phyloP scores from a whole-genome alignment of 1,140 invertebrate genomes.

The Choristoneura fumiferana region DNA sequence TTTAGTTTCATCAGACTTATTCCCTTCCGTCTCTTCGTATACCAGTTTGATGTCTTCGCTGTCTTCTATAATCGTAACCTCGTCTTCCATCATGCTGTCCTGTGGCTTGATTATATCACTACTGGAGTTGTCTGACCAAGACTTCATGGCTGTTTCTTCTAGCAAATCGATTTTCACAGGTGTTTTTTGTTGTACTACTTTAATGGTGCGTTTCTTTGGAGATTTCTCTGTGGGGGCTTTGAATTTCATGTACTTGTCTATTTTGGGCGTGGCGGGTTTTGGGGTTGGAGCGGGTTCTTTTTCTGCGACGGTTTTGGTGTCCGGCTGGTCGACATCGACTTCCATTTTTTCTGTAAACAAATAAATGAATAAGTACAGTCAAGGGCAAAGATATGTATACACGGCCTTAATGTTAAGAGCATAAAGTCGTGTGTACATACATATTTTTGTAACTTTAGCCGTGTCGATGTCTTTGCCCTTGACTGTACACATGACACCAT shows the following conservation, averaged over 20 bases:
- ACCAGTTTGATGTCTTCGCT: conserved; percentile 84
- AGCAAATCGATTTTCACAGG: conserved; percentile 65
- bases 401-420: no score
- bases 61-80: conserved; percentile 65
- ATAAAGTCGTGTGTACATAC: no score
- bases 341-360: conserved; percentile 59
- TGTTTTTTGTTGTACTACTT: conserved; percentile 47
- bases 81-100: conserved; percentile 46
- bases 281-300: conserved; percentile 40
- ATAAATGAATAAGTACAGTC: not conserved
- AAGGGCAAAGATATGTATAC: no score
- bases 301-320: conserved; percentile 26
- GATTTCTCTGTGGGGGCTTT: conserved; percentile 62
- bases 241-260: conserved; percentile 66
- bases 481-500: no score
- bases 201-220: conserved; percentile 46
- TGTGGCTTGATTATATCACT: conserved; percentile 56
- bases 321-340: conserved; percentile 44
- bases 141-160: conserved; percentile 78
- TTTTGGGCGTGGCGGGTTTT: conserved; percentile 40
- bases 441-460: no score
- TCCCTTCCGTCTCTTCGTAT: conserved; percentile 78
- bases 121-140: conserved; percentile 77
- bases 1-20: conserved; percentile 34
- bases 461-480: no score